Base-by-base conservation (phyloP, 2,113 vertebrate species). In the Sinocyclocheilus maitianheensis region DNA sequence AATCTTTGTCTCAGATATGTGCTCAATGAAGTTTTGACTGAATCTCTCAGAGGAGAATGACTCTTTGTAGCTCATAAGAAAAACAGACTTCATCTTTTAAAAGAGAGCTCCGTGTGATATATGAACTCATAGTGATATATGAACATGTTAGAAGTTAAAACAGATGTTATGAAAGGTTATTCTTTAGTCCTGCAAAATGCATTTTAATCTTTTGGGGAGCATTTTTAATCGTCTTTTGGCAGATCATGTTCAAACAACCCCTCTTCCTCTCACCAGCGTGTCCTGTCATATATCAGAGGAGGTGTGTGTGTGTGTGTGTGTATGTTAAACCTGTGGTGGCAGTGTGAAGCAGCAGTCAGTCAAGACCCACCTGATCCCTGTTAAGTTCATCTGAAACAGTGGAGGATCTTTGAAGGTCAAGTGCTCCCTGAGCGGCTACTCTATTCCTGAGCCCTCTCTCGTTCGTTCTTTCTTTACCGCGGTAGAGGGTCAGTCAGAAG, bases 391-490 rank as follows among this genome's bases (percentile, higher is more conserved):
- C 91, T 91, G 89, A 92, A 86, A 92, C 8, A 88, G 77, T 20
- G 12, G 16, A 83, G 83, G 90, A 92, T 85, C 84, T 92, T 86
- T 94, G 91, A 94, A 94, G 93, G 93, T 94, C 93, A 94, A 92
- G 89, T 53, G 81, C 86, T 89, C 89, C 90, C 85, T 81, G 34
- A 84, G 86, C 71, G 46, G 12, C 80, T 87, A 72, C 81, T 83
- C 82, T 86, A 84, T 87, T 85, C 63, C 82, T 71, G 37, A 12
- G 16, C 18, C 60, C 34, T 69, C 48, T 74, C 81, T 88, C 34
- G 16, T 12, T 40, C 46, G 48, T 18, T 85, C 24, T 76, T 76
- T 79, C 7, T 46, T 82, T 30, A 58, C 10, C 51, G 82, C 18
- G 7, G 67, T 84, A 37, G 26, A 83, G 46, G 65, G 63, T 83